These are phyloP conservation scores for Lycodopsis pacificus DNA, from an alignment of 2,797 vertebrate genomes.

Conservation along the genomic window DNA sequence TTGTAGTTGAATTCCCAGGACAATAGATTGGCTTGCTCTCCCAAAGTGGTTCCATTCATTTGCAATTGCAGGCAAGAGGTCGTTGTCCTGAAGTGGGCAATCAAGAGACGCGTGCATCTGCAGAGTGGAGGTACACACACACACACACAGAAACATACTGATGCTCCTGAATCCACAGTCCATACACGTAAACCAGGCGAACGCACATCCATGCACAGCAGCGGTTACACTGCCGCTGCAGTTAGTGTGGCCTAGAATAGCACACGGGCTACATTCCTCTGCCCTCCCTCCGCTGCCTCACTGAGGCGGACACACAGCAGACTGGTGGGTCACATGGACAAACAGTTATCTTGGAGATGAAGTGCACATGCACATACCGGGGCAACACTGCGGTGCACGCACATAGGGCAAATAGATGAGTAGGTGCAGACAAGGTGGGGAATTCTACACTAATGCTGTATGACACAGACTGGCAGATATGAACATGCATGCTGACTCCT, in stretches of 20 bases:
- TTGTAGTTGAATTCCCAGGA: conserved; percentile 69
- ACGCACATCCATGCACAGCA: conserved; percentile 44
- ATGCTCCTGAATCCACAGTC: conserved; percentile 35
- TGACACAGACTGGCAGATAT: background rate
- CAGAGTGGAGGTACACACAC: conserved; percentile 33
- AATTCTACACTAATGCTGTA: background rate
- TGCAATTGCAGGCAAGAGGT: conserved; percentile 68
- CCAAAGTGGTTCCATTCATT: conserved; percentile 71
- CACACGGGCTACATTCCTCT: conserved; percentile 79
- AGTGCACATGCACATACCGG: conserved; percentile 45
- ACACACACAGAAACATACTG: conserved; percentile 18
- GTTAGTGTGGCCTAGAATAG: conserved; percentile 80
- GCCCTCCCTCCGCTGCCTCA: conserved; percentile 70
- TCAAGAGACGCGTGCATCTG: conserved; percentile 67
- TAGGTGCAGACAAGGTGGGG: conserved; percentile 19
- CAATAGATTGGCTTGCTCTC: conserved; percentile 61
- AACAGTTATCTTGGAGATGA: conserved; percentile 71
- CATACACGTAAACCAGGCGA: conserved; percentile 28
- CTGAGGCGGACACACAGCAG: conserved; percentile 66
- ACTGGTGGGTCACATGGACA: conserved; percentile 79
- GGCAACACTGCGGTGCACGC: conserved; percentile 12
- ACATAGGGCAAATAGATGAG: conserved; percentile 18
- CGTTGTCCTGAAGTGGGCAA: conserved; percentile 71
- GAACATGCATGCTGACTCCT: background rate
- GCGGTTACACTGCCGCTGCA: conserved; percentile 61